Evolutionary conservation across 2,797 vertebrate genomes (phyloP).

Genomic region (Sylvia borin): DNA sequence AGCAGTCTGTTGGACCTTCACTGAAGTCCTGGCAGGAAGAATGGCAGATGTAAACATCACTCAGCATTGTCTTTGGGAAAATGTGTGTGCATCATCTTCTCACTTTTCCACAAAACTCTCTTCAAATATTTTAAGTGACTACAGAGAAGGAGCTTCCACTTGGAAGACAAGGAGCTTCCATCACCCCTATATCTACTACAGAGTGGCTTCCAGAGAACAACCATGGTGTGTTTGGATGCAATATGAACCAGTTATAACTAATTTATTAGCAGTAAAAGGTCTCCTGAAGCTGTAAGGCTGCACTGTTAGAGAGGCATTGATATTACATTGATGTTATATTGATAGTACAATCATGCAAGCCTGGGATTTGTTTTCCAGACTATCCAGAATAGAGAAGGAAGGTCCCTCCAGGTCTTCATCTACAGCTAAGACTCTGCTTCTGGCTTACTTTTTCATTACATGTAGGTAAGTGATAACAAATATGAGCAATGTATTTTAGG

Average conservation of each 20-base stretch:
- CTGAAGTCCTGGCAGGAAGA: neutral
- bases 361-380: neutral
- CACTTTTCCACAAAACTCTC: neutral
- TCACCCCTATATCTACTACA: rapidly evolving
- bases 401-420: neutral
- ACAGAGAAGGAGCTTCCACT: neutral
- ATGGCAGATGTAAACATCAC: neutral
- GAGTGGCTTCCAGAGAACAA: neutral
- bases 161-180: neutral
- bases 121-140: neutral
- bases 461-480: neutral
- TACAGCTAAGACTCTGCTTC: neutral
- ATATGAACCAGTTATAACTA: neutral
- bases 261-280: neutral
- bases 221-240: neutral
- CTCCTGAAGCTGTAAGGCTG: neutral
- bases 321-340: neutral
- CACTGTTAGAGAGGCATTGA: neutral
- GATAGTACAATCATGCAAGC: neutral
- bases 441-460: neutral
- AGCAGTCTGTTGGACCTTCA: neutral
- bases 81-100: neutral
- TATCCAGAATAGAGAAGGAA: neutral
- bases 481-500: neutral
- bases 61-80: neutral